A percentile compares a stretch with the other conserved stretches of the same genome.
phyloP scores from a whole-genome alignment of 2,797 vertebrate genomes.

The Cryptoblepharus egeriae region DNA sequence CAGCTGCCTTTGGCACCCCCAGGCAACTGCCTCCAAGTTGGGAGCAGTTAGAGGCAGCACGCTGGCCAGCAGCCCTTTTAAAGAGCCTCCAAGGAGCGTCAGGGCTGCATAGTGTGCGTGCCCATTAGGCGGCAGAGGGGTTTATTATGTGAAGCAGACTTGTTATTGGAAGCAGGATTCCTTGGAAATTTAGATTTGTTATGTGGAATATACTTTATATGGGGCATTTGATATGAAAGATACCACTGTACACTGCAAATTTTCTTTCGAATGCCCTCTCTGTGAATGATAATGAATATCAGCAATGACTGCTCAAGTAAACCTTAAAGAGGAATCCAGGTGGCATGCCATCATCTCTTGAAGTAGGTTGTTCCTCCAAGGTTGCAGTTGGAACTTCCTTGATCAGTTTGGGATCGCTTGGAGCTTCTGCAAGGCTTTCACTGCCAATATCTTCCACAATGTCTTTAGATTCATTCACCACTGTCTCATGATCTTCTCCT shows the following conservation, averaged over 20 bases:
- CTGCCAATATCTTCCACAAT: slow-evolving; percentile 64
- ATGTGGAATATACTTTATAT: no score
- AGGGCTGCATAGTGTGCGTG: no score
- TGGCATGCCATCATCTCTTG: slow-evolving; percentile 75
- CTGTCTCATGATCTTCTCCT: slow-evolving; percentile 76
- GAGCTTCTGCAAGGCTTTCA: slow-evolving; percentile 64
- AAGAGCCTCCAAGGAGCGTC: no score
- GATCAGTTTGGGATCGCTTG: slow-evolving; percentile 41
- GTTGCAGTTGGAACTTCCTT: slow-evolving; percentile 50
- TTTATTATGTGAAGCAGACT: no score
- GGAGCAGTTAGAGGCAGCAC: no score
- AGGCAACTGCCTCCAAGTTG: no score
- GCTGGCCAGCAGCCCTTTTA: no score
- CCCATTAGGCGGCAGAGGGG: no score
- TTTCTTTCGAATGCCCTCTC: not conserved
- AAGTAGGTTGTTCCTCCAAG: slow-evolving; percentile 44
- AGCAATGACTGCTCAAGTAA: not conserved
- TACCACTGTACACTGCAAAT: not conserved
- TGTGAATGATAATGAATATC: not conserved
- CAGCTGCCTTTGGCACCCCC: no score
- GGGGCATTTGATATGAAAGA: no score
- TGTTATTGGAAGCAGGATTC: no score
- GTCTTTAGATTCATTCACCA: slow-evolving; percentile 64
- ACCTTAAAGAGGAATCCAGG: slow-evolving; percentile 91
- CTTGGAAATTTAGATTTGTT: no score